A percentile compares a stretch with the other conserved stretches of the same genome.
phyloP scores from a whole-genome alignment of 2,888 invertebrate species.

The Sinelater perroti region DNA sequence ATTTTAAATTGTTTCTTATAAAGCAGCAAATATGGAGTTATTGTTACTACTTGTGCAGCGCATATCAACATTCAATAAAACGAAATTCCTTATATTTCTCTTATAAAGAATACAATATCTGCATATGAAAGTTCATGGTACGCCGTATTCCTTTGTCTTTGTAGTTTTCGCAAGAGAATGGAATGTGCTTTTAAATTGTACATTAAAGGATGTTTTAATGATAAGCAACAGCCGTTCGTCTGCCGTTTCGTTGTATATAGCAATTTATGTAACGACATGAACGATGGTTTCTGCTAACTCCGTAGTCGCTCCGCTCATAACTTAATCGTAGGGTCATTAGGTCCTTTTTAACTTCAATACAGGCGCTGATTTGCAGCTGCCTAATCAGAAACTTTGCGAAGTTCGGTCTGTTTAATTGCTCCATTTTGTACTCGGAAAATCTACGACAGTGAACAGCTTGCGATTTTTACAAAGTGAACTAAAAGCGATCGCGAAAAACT shows the following conservation, averaged over 20 bases:
- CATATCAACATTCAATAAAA: too few relatives aligned
- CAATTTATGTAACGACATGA: slow-evolving; percentile 21
- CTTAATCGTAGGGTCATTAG: slow-evolving; percentile 51
- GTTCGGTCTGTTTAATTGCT: slow-evolving; percentile 40
- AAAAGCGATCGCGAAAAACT: slow-evolving; percentile 13
- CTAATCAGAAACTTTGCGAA: slow-evolving; percentile 51
- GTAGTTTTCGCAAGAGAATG: too few relatives aligned
- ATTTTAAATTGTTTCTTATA: too few relatives aligned
- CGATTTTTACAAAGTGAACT: slow-evolving; percentile 23
- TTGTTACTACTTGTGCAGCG: too few relatives aligned
- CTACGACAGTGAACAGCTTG: slow-evolving; percentile 31
- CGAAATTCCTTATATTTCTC: too few relatives aligned
- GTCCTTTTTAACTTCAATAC: slow-evolving; percentile 51
- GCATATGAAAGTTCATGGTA: too few relatives aligned
- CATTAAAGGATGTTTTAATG: not conserved
- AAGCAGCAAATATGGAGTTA: too few relatives aligned
- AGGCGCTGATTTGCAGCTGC: slow-evolving; percentile 50
- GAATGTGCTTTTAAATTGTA: too few relatives aligned
- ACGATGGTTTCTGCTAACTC: slow-evolving; percentile 23
- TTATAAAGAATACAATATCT: too few relatives aligned
- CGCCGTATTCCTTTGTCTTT: too few relatives aligned
- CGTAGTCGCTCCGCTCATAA: slow-evolving; percentile 41
- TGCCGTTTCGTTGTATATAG: slow-evolving; percentile 4
- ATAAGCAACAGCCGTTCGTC: too few relatives aligned
- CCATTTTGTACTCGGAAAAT: slow-evolving; percentile 31